Percentiles rank a stretch among this genome's conserved stretches.
phyloP scores from a whole-genome alignment of 2,888 invertebrate species.

The Lithophane ornitopus region DNA sequence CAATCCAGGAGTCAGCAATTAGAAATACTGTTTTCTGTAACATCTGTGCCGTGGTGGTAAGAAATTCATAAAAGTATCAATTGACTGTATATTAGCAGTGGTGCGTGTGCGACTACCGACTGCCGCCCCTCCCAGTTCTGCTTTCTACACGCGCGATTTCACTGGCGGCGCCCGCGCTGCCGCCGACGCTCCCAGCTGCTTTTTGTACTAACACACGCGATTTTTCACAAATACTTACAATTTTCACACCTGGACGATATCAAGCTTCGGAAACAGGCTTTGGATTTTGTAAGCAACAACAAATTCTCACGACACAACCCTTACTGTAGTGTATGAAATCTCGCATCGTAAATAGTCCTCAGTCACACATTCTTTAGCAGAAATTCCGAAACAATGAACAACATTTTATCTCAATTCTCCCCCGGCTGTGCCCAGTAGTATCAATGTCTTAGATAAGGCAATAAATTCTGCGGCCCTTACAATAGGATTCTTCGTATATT shows the following conservation, averaged over 20 bases:
- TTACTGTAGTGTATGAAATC: constrained; percentile 1
- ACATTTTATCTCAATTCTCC: constrained; percentile 69
- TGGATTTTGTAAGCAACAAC: constrained; percentile 29
- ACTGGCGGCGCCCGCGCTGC: constrained; percentile 78
- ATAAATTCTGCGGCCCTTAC: constrained; percentile 84
- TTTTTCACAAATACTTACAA: constrained; percentile 82
- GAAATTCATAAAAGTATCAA: constrained; percentile 65
- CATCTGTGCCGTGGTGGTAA: constrained; percentile 32
- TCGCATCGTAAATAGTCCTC: constrained; percentile 36
- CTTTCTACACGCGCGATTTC: constrained; percentile 90
- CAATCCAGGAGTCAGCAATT: constrained; percentile 10
- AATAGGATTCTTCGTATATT: constrained; percentile 86
- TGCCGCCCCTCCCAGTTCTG: constrained; percentile 86
- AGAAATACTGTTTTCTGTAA: constrained; percentile 34
- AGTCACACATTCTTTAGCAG: constrained; percentile 51
- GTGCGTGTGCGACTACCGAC: constrained; percentile 77
- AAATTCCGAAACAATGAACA: constrained; percentile 66
- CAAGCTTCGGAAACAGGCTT: constrained; percentile 47
- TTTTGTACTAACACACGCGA: constrained; percentile 81
- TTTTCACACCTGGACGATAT: constrained; percentile 76
- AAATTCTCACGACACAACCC: constrained; percentile 12
- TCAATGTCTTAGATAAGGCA: constrained; percentile 80
- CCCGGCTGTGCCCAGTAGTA: constrained; percentile 71
- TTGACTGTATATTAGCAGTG: constrained; percentile 72
- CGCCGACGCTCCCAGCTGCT: constrained; percentile 67